Evolutionary conservation across 1,140 invertebrate species (phyloP), one percentile per base, ranked within the genome.

Genomic region (Drosophila quadrilineata): DNA sequence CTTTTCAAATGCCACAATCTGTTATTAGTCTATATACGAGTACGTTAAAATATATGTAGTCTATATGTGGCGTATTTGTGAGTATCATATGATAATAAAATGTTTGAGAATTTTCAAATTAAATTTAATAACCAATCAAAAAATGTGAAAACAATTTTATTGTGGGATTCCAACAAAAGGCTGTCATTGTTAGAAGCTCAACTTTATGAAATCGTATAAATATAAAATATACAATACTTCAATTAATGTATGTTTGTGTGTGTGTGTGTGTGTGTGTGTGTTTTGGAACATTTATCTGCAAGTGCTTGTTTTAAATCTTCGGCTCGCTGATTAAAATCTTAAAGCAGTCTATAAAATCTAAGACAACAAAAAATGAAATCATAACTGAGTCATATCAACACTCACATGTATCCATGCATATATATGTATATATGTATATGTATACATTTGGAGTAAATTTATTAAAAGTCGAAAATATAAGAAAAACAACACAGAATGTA

Each of bases 311-410:
- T 65, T 43, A 65, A 33, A 49, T 65, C 35, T 65, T 65, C 54
- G 62, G 29, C 53, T 52, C 22, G 22, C 57, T 60, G 57, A 60
- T 67, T 52, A 53, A 52, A 60, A 67, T 67, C 56, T 60, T 52
- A 67, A 60, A 57, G 60, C 52, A 57, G 52, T 45, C 40, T 28
- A 43, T 8, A 57, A 29, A 57, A 52, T 43, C 36, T 43, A 43
- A 26, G 28, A 50, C 49, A 59, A 52, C 56, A 59, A 33, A 58
- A n/a, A 52, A 67, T 67, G 56, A 67, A 60, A 60, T 67, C 56
- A 67, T 67, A 67, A 67, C 57, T 67, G 63, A 67, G 46, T 66
- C 63, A 66, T 66, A 24, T 17, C 6, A 28, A 33, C 6, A 33
- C 12, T 24, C 19, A 43, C 21, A 43, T 17, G 22, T 17, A 14